These are phyloP conservation scores for Paralichthys olivaceus DNA, from an alignment of 2,113 vertebrate species.

Conservation along the genomic window DNA sequence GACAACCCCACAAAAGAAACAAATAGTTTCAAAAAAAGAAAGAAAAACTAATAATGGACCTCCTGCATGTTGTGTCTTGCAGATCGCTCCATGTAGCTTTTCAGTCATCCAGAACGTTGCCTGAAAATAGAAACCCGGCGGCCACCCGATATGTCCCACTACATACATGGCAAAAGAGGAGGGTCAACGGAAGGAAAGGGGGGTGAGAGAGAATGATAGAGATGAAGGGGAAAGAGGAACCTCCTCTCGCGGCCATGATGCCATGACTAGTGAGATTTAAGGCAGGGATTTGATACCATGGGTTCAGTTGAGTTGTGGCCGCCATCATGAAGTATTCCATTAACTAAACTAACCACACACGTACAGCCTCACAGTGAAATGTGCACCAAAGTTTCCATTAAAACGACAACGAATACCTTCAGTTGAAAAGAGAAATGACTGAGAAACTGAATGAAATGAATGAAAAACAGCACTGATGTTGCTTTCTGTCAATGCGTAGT, in stretches of 20 bases:
- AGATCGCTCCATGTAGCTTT: constrained; percentile 86
- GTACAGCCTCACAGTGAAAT: background rate
- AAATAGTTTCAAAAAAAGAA: constrained; percentile 27
- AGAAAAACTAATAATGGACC: constrained; percentile 72
- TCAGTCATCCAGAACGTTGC: constrained; percentile 87
- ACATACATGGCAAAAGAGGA: constrained; percentile 90
- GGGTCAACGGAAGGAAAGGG: constrained; percentile 64
- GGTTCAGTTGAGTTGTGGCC: background rate
- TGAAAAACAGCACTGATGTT: background rate
- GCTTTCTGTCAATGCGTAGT: background rate
- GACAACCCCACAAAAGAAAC: constrained; percentile 33
- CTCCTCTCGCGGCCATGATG: constrained; percentile 74
- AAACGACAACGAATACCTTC: background rate
- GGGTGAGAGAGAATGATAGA: constrained; percentile 45
- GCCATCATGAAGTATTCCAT: background rate
- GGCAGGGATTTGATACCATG: constrained; percentile 30
- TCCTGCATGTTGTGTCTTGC: constrained; percentile 83
- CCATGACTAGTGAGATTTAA: constrained; percentile 77
- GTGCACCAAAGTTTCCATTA: background rate
- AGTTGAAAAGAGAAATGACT: constrained; percentile 14
- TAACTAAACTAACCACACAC: background rate
- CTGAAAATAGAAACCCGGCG: constrained; percentile 90
- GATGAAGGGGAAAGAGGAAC: constrained; percentile 23
- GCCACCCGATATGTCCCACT: constrained; percentile 88
- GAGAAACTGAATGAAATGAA: constrained; percentile 19